Evolutionary conservation across 1,140 invertebrate species (phyloP), one percentile per base, ranked within the genome.

Genomic region (Trissolcus basalis): DNA sequence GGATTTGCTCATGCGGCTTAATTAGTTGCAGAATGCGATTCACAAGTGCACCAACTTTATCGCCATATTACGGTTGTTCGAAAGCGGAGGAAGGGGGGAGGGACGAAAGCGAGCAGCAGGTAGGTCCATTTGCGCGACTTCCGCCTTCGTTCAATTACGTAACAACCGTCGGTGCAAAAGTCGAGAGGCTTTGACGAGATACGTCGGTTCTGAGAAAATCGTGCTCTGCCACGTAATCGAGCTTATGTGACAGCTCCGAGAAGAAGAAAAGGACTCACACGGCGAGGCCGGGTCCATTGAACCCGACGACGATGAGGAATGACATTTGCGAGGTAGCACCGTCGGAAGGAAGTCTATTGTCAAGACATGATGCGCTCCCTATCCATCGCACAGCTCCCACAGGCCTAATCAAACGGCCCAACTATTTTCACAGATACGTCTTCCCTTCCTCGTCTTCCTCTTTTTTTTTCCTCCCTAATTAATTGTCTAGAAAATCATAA

Each of bases 191-290:
- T 75, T 75, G 72, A 75, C 64, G 64, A 64, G 72, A 75, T 75
- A 69, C 59, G 64, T 75, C 53, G 64, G 53, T 75, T 75, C 72
- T 69, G 48, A 69, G 72, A 69, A 75, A 69, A 59, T 45, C 72
- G 48, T 75, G 64, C 64, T 59, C 48, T 54, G 54, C 59, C 48
- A 61, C 54, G 65, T 70, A 60, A 78, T 67, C 69, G 75, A 69
- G 75, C 68, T 65, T 71, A 61, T 65, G 68, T 69, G 67, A 65
- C 68, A 77, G 67, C 64, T 78, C 65, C 58, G 64, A 55, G 75
- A 78, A 78, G 55, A 64, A 74, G 71, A 61, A 61, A 63, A 60
- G 61, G 53, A 68, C 61, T 61, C 58, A 61, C 63, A 60, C 51
- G 47, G 56, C 12, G 60, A 50, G 58, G 11, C 32, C 35, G 45